Base-by-base conservation (phyloP, 2,888 invertebrate species). In the Pyralis farinalis region DNA sequence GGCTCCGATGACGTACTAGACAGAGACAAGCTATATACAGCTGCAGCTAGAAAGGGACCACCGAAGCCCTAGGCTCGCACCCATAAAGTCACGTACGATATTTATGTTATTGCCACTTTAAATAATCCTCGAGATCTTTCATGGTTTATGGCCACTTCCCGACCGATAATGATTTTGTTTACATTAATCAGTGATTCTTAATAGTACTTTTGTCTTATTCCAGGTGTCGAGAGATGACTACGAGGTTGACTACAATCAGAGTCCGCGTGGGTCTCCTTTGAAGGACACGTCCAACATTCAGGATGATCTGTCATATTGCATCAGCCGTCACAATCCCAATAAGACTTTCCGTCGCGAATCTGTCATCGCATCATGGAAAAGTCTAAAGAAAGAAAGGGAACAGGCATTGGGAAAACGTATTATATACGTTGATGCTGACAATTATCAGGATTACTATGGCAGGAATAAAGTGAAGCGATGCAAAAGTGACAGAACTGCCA, bases 361-460 rank as follows among this genome's bases (percentile, higher is more conserved):
- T 1, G 87, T 90, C 25, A 90, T 90, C 12, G 90, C 90, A 16
- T 89, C 89, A 0, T 90, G 90, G 90, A 88, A 82, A 51, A 84
- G 71, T 51, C 57, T 90, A 60, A 90, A 90, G 59, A 87, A 88
- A 44, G 90, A 90, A 47, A 70, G 90, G 4, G 90, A 90, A 45
- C 76, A 73, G 45, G 89, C 90, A 38, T 58, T 90, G 27, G 90
- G 90, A 0, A 88, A 88, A 53, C 64, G 84, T 7, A 66, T 82
- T 22, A 74, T 88, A 10, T 86, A 84, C 45, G 82, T 88, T 0
- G 84, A 86, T 37, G 83, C 85, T 20, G 82, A 85, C 38, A 75
- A 63, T 37, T 86, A 82, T 42, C 77, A 85, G 46, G 88, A 88
- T 46, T 88, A 75, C 52, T 87, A 86, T 40, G 88, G 87, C 7